These are phyloP conservation scores for Pelodiscus sinensis DNA, from an alignment of 2,113 vertebrate species.

Conservation along the genomic window DNA sequence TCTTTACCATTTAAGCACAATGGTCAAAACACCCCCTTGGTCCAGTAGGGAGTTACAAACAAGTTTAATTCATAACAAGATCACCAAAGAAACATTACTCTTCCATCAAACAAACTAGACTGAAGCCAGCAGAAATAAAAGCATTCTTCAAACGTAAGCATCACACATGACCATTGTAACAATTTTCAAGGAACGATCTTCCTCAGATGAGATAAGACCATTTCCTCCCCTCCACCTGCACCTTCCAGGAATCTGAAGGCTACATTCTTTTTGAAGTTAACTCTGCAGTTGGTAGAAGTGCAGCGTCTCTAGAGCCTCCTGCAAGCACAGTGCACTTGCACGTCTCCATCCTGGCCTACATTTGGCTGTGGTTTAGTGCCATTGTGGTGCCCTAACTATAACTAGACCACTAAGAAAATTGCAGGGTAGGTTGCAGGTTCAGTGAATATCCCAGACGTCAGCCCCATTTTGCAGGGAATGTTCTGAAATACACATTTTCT, in stretches of 20 bases:
- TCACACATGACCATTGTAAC: background rate
- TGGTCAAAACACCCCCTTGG: too few species aligned
- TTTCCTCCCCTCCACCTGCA: background rate
- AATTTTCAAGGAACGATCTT: background rate
- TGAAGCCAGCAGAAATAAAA: background rate
- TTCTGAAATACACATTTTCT: background rate
- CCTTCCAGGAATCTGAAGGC: constrained; percentile 38
- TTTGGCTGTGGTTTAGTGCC: background rate
- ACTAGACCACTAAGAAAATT: background rate
- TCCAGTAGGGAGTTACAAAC: too few species aligned
- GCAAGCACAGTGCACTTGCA: background rate
- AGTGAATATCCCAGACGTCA: background rate
- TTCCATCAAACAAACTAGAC: background rate
- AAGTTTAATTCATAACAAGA: too few species aligned
- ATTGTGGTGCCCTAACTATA: background rate
- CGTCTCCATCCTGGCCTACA: fast-evolving
- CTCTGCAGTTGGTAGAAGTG: background rate
- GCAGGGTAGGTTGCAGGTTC: background rate
- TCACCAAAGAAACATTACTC: background rate
- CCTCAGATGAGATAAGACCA: too few species aligned
- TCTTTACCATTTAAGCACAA: too few species aligned
- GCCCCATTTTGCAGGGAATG: fast-evolving
- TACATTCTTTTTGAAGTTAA: background rate
- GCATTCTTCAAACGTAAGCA: background rate
- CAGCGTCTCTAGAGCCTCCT: background rate